phyloP scores from a whole-genome alignment of 2,888 invertebrate species.

The Ochropleura plecta region DNA sequence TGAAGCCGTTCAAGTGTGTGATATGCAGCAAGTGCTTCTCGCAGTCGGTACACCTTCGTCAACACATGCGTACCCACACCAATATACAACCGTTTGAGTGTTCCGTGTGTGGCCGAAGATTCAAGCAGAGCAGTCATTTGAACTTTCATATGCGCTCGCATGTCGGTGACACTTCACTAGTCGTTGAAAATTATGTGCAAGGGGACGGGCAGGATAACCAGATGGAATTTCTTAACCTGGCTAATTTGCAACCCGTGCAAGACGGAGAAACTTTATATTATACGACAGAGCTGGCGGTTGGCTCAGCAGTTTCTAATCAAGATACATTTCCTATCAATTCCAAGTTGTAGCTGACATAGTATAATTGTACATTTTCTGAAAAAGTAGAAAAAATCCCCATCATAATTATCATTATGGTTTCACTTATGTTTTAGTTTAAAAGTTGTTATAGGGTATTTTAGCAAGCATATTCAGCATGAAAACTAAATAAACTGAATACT shows the following conservation, averaged over 20 bases:
- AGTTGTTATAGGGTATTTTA: neutral
- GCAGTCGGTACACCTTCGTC: slow-evolving; percentile 86
- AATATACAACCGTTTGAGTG: slow-evolving; percentile 88
- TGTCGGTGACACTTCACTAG: slow-evolving; percentile 72
- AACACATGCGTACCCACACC: slow-evolving; percentile 89
- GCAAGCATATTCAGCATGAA: neutral
- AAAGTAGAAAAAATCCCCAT: neutral
- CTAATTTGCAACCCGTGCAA: slow-evolving; percentile 82
- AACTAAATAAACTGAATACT: neutral
- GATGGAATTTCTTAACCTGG: slow-evolving; percentile 80
- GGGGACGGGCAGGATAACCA: slow-evolving; percentile 71
- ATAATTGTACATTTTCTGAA: slow-evolving; percentile 34
- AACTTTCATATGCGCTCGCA: slow-evolving; percentile 88
- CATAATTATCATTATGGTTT: slow-evolving; percentile 3
- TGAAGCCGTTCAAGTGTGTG: slow-evolving; percentile 87
- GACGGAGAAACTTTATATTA: slow-evolving; percentile 85
- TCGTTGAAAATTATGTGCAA: slow-evolving; percentile 76
- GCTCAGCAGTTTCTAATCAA: slow-evolving; percentile 60
- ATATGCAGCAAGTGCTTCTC: slow-evolving; percentile 87
- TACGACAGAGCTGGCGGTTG: slow-evolving; percentile 78
- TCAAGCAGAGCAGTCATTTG: slow-evolving; percentile 88
- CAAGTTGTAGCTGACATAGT: slow-evolving; percentile 63
- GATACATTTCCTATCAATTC: slow-evolving; percentile 63
- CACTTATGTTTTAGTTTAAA: slow-evolving; percentile 1
- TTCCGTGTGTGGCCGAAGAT: slow-evolving; percentile 81